A percentile compares a stretch with the other conserved stretches of the same genome.
Evolutionary conservation across 2,113 vertebrate genomes (phyloP).

Genomic region (Ctenodactylus gundi): DNA sequence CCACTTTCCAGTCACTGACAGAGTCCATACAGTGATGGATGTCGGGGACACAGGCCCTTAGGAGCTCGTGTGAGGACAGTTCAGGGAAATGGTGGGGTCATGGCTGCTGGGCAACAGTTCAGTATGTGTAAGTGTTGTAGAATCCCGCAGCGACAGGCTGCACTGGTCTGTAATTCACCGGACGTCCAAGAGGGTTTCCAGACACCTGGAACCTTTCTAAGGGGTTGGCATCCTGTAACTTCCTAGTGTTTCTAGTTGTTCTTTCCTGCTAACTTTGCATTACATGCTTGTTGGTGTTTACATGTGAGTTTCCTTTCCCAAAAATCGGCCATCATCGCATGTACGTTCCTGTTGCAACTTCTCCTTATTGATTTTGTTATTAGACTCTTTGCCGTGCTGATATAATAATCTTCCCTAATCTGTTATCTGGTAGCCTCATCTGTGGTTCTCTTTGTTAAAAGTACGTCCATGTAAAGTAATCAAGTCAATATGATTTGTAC

Average conservation of each 20-base stretch:
- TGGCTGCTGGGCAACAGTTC: background rate
- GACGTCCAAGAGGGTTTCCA: fast-evolving
- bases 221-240: background rate
- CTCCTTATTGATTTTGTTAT: background rate
- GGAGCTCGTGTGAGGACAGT: background rate
- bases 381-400: background rate
- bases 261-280: background rate
- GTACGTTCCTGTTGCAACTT: background rate
- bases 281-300: background rate
- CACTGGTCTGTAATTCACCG: background rate
- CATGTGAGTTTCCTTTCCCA: background rate
- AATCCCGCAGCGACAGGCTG: background rate
- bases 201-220: background rate
- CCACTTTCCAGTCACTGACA: too few species aligned
- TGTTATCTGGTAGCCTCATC: background rate
- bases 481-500: background rate
- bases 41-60: background rate
- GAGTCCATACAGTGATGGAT: too few species aligned
- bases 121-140: too few species aligned
- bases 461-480: background rate
- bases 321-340: background rate
- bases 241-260: background rate
- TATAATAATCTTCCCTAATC: background rate
- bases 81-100: background rate
- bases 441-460: background rate